Conservation (phyloP, 2,113 vertebrate genomes). For the Chlamydotis undulata region DNA sequence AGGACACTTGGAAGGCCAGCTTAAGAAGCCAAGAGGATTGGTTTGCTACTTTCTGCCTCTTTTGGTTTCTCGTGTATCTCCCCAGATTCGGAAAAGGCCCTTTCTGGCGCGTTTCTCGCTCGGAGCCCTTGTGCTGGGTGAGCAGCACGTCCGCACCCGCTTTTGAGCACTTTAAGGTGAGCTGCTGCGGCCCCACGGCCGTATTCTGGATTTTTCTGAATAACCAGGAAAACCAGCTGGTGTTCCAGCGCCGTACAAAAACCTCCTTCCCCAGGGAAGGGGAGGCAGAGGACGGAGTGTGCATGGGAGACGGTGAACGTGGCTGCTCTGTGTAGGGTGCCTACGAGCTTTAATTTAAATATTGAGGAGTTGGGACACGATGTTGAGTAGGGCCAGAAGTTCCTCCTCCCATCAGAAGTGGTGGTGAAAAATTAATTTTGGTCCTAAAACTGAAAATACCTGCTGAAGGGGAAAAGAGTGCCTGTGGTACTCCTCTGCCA, state of each 20-base stretch:
- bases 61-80: background rate
- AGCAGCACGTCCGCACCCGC: rapidly evolving
- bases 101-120: background rate
- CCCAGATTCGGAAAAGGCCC: background rate
- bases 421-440: background rate
- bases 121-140: rapidly evolving
- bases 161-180: background rate
- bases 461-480: background rate
- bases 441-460: background rate
- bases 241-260: rapidly evolving
- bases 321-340: background rate
- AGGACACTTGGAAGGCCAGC: background rate
- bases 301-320: rapidly evolving
- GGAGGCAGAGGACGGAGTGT: background rate
- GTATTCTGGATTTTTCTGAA: background rate
- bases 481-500: background rate
- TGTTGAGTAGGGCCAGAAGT: background rate
- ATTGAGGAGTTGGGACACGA: background rate
- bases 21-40: background rate
- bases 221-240: background rate
- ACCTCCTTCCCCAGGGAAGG: background rate
- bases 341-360: background rate
- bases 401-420: background rate
- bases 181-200: rapidly evolving
- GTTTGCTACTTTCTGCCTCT: background rate